Evolutionary conservation across 2,888 invertebrate species (phyloP), one percentile per base, ranked within the genome.

Genomic region (Euplagia quadripunctaria): DNA sequence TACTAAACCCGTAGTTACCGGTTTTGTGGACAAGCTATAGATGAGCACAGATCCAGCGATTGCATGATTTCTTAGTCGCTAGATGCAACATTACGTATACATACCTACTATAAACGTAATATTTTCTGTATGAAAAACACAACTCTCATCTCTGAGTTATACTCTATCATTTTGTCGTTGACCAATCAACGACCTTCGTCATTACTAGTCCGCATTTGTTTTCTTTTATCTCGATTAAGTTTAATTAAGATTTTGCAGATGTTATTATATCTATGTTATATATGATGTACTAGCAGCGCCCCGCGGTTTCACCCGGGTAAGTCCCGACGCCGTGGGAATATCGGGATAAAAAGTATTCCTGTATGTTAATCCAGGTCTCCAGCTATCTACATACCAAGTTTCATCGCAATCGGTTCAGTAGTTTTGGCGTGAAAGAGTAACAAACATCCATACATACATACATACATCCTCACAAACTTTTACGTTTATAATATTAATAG

Each of bases 1-100:
- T 65, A 43, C 55, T 58, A 12, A 31, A 31, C 20, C 6, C 31
- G 31, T 61, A 61, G 61, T 51, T 92, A 92, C 92, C 92, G 91
- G 92, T 92, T 93, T 89, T 20, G 89, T 85, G 87, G 90, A 88
- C 90, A 88, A 88, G 87, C 89, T 90, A 90, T 90, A 89, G 87
- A 86, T 88, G 90, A 46, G 70, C 68, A 71, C 88, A 86, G 87
- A 78, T 85, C 86, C 90, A 93, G 93, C 93, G 94, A 94, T 94
- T 91, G 88, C 51, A 46, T 43, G 46, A 46, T 66, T 66, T n/a
- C 65, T 71, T 73, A 51, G 69, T 31, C 31, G 61, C 20, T 20
- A 31, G 4, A 61, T 61, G 61, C 14, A 20, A 4, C 20, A 14
- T 61, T 31, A 20, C 12, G 12, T 61, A 31, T 9, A 43, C 43